Conservation (phyloP, 2,113 vertebrate genomes). For the Rutilus rutilus region DNA sequence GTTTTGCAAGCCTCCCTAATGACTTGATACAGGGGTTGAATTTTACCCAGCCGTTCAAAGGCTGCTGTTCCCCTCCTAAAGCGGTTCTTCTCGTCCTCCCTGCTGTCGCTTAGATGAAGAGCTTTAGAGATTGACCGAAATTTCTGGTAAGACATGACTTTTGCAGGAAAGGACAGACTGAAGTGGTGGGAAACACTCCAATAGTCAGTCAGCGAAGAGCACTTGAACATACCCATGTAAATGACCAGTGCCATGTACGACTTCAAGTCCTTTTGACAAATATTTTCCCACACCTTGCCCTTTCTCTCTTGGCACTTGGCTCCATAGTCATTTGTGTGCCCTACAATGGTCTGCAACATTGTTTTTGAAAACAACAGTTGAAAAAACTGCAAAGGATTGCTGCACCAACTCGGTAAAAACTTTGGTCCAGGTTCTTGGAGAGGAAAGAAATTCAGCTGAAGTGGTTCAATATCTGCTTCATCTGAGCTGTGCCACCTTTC, state of each 20-base stretch:
- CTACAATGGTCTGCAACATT: not conserved
- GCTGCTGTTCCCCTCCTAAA: slow-evolving; percentile 9
- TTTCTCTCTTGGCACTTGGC: not conserved
- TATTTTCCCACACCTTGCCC: not conserved
- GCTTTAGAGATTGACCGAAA: not conserved
- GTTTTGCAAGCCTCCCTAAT: slow-evolving; percentile 21
- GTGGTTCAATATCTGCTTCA: not conserved
- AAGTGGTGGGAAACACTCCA: slow-evolving; percentile 10
- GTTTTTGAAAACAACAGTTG: slow-evolving; percentile 4
- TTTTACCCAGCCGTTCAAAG: slow-evolving; percentile 24
- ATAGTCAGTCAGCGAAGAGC: slow-evolving; percentile 9
- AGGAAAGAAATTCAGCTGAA: not conserved
- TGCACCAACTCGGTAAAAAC: slow-evolving; percentile 21
- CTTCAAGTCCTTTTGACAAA: not conserved
- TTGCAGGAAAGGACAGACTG: slow-evolving; percentile 15
- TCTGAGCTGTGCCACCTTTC: slow-evolving; percentile 14
- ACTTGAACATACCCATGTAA: slow-evolving; percentile 30
- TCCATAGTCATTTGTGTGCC: slow-evolving; percentile 1
- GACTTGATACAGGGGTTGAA: slow-evolving; percentile 14
- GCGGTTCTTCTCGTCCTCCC: not conserved
- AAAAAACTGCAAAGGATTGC: slow-evolving; percentile 31
- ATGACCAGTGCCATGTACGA: not conserved
- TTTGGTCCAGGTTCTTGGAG: slow-evolving; percentile 20
- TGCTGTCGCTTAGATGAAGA: slow-evolving; percentile 12
- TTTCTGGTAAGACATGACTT: slow-evolving; percentile 23